Evolutionary conservation across 2,888 invertebrate genomes (phyloP).

Genomic region (Drosophila flavopinicola): DNA sequence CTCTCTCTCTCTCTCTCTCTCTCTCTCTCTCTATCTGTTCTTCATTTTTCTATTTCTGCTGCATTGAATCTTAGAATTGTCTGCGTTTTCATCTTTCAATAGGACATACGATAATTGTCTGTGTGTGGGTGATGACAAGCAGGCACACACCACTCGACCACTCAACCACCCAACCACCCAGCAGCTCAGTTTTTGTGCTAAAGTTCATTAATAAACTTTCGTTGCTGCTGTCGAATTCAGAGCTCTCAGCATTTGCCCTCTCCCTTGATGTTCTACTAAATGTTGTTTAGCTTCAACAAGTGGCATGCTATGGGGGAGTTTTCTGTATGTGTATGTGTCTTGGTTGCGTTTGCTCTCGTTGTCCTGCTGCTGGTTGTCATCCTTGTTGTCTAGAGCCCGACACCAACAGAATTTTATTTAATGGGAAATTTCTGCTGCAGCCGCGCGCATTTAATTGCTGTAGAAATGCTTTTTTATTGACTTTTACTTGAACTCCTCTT

Average conservation of each 20-base stretch:
- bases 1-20: conserved; percentile 7
- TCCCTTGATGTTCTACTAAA: conserved; percentile 11
- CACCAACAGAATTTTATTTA: conserved; percentile 71
- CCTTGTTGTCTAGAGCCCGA: conserved; percentile 55
- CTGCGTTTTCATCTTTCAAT: conserved; percentile 39
- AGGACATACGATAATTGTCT: conserved; percentile 49
- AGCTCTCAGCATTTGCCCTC: conserved; percentile 22
- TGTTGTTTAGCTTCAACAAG: conserved; percentile 70
- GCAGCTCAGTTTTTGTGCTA: conserved; percentile 43
- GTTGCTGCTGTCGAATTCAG: conserved; percentile 73
- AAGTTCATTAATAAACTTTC: conserved; percentile 79
- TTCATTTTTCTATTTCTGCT: conserved; percentile 39
- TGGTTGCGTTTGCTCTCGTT: conserved; percentile 32
- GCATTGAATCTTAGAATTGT: conserved; percentile 58
- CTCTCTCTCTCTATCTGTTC: conserved; percentile 7
- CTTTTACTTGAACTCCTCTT: conserved; percentile 68
- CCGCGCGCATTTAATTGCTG: conserved; percentile 69
- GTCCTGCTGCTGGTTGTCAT: conserved; percentile 29
- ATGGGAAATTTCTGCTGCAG: conserved; percentile 69
- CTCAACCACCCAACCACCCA: conserved; percentile 22
- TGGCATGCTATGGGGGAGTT: conserved; percentile 48
- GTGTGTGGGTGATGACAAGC: conserved; percentile 39
- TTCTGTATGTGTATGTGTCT: background rate
- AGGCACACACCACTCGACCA: background rate
- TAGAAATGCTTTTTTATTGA: conserved; percentile 76